Conservation (phyloP, 2,113 vertebrate species). For the Heterochromis multidens region DNA sequence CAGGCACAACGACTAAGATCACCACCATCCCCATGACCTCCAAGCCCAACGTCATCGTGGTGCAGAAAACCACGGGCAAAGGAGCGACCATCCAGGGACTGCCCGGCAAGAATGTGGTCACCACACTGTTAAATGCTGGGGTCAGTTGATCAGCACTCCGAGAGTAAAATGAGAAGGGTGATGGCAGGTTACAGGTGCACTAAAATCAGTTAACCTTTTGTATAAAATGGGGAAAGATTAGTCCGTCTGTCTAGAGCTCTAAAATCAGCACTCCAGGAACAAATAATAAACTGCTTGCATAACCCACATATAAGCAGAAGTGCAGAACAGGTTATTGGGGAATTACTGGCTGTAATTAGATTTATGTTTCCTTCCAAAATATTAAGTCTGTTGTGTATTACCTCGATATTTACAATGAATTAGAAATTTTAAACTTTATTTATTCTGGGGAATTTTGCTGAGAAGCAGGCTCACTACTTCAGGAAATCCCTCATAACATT, state of each 20-base stretch:
- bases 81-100: conserved; percentile 95
- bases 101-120: conserved; percentile 96
- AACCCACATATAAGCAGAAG: not conserved
- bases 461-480: not conserved
- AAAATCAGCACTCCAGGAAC: too few relatives aligned
- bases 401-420: not conserved
- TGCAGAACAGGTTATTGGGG: not conserved
- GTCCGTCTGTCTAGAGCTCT: not conserved
- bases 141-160: conserved; percentile 69
- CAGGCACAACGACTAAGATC: conserved; percentile 98
- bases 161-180: not conserved
- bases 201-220: not conserved
- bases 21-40: conserved; percentile 99
- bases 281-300: not conserved
- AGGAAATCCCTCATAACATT: not conserved
- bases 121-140: conserved; percentile 92
- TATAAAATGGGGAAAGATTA: not conserved
- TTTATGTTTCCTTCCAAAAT: not conserved
- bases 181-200: rapidly evolving
- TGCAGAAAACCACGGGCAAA: conserved; percentile 97
- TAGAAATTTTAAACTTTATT: not conserved
- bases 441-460: not conserved
- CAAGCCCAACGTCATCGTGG: conserved; percentile 98
- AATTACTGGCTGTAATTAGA: not conserved
- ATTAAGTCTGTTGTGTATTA: not conserved